phyloP scores from a whole-genome alignment of 2,797 vertebrate genomes.

The Tamandua tetradactyla region DNA sequence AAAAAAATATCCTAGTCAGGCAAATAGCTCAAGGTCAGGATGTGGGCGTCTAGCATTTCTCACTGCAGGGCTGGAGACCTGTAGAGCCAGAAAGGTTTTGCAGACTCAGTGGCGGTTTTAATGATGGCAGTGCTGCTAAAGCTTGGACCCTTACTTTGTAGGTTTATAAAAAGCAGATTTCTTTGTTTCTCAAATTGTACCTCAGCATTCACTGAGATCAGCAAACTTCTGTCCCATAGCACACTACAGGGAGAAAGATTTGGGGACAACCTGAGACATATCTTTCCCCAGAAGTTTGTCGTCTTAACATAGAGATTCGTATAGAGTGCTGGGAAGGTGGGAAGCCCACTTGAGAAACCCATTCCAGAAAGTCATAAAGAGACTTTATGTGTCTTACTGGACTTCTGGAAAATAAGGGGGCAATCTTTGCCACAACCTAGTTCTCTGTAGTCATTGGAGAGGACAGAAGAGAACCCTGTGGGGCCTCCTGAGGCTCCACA shows the following conservation, averaged over 20 bases:
- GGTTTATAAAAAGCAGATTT: conserved; percentile 37
- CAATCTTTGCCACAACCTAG: not conserved
- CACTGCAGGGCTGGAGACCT: not conserved
- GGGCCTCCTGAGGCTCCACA: not conserved
- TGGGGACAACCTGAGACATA: not conserved
- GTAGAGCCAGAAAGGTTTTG: not conserved
- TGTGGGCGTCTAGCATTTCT: conserved; percentile 43
- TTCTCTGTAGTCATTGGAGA: not conserved
- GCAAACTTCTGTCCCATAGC: not conserved
- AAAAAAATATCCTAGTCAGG: conserved; percentile 73
- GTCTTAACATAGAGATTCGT: not conserved
- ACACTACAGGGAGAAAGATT: not conserved
- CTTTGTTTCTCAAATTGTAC: not conserved
- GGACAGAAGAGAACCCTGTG: not conserved
- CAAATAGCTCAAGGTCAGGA: conserved; percentile 72
- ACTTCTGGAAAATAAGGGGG: not conserved
- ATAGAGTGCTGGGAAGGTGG: not conserved
- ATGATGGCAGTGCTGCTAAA: not conserved
- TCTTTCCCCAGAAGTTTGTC: not conserved
- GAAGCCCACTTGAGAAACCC: not conserved
- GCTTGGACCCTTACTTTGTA: not conserved
- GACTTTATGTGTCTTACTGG: not conserved
- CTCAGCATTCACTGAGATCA: not conserved
- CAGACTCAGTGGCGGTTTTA: not conserved
- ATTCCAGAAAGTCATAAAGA: not conserved